Evolutionary conservation across 2,113 vertebrate genomes (phyloP).

Genomic region (Stigmatopora nigra): DNA sequence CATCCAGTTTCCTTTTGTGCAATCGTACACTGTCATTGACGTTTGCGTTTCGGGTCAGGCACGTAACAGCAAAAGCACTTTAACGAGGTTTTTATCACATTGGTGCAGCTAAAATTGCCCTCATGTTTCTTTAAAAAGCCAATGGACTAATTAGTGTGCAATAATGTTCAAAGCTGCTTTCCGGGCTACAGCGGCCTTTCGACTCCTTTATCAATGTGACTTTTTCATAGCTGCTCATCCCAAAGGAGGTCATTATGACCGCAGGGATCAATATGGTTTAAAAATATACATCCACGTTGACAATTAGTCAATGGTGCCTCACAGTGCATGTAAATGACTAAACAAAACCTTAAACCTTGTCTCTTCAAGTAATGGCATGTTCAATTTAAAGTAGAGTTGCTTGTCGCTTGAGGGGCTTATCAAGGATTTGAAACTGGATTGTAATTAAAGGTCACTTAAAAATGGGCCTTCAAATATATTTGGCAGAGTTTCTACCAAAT

Average conservation of each 20-base stretch:
- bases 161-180: neutral
- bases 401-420: constrained; percentile 10
- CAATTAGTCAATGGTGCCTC: constrained; percentile 49
- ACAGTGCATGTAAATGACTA: constrained; percentile 49
- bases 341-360: constrained; percentile 21
- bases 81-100: neutral
- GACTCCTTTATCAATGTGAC: constrained; percentile 30
- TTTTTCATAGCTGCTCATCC: constrained; percentile 34
- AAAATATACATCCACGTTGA: constrained; percentile 50
- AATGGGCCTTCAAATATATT: neutral
- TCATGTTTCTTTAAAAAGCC: neutral
- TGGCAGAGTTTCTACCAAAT: neutral
- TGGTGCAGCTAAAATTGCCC: neutral
- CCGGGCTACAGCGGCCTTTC: neutral
- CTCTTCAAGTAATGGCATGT: constrained; percentile 38
- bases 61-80: neutral
- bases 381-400: constrained; percentile 50
- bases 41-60: neutral
- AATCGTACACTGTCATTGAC: neutral
- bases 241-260: constrained; percentile 43
- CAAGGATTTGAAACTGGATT: constrained; percentile 11
- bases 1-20: neutral
- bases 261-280: constrained; percentile 50
- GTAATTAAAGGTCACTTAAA: constrained; percentile 3
- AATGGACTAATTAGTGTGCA: constrained; percentile 1